phyloP scores from a whole-genome alignment of 2,888 invertebrate genomes.

The Tachystola acroxantha region DNA sequence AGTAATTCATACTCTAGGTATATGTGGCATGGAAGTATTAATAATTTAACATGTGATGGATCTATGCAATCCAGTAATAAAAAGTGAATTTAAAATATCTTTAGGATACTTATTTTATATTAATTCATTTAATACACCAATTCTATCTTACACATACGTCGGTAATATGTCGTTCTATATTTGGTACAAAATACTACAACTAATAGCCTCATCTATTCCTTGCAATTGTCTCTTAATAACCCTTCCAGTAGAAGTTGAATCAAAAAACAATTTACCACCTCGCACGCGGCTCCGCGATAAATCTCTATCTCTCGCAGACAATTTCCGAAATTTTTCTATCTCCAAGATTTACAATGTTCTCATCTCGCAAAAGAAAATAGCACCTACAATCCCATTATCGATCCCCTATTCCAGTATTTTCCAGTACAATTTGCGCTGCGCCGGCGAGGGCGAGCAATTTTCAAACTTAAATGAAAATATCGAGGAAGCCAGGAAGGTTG shows the following conservation, averaged over 20 bases:
- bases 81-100: too few relatives aligned
- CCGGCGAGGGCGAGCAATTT: conserved; percentile 63
- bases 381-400: conserved; percentile 74
- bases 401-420: conserved; percentile 69
- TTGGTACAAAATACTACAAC: too few relatives aligned
- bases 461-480: conserved; percentile 77
- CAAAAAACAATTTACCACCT: conserved; percentile 58
- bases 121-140: too few relatives aligned
- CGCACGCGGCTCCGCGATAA: conserved; percentile 48
- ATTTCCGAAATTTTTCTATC: conserved; percentile 75
- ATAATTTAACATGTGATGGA: too few relatives aligned
- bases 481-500: conserved; percentile 43
- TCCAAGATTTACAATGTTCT: conserved; percentile 65
- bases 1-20: too few relatives aligned
- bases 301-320: conserved; percentile 45
- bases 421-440: conserved; percentile 68
- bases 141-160: too few relatives aligned
- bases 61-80: too few relatives aligned
- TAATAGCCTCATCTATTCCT: not conserved
- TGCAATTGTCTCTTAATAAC: conserved; percentile 21
- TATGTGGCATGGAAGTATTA: too few relatives aligned
- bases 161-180: too few relatives aligned
- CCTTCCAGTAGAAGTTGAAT: conserved; percentile 35
- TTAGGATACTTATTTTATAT: too few relatives aligned
- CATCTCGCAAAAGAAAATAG: conserved; percentile 65